These are phyloP conservation scores for Lumbricus terrestris DNA, from an alignment of 2,888 invertebrate species.

Conservation along the genomic window DNA sequence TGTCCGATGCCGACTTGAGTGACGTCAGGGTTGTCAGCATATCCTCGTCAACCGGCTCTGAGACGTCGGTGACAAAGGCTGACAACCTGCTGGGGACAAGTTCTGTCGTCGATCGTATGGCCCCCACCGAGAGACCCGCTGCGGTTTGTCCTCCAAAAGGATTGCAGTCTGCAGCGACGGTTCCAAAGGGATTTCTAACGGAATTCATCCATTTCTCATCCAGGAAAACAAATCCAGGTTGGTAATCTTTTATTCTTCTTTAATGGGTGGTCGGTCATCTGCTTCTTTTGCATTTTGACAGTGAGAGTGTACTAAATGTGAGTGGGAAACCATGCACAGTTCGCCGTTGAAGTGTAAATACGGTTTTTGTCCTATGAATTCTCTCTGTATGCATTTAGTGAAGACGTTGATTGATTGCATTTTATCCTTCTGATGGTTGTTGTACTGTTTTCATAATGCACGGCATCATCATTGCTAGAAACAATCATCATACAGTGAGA, in stretches of 20 bases:
- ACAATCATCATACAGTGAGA: neutral
- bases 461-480: too few species aligned
- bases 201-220: neutral
- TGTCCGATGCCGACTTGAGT: neutral
- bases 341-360: too few species aligned
- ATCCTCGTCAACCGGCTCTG: neutral
- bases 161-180: neutral
- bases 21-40: neutral
- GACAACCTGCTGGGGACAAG: neutral
- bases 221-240: neutral
- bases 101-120: neutral
- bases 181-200: neutral
- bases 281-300: too few species aligned
- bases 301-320: too few species aligned
- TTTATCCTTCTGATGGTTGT: neutral
- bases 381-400: neutral
- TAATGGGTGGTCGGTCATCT: neutral
- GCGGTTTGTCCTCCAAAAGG: neutral
- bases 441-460: neutral
- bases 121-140: neutral
- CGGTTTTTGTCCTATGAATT: neutral
- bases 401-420: neutral
- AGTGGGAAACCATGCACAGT: too few species aligned
- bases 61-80: neutral
- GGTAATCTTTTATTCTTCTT: neutral